Conservation (phyloP, 2,113 vertebrate species). For the Neomonachus schauinslandi region DNA sequence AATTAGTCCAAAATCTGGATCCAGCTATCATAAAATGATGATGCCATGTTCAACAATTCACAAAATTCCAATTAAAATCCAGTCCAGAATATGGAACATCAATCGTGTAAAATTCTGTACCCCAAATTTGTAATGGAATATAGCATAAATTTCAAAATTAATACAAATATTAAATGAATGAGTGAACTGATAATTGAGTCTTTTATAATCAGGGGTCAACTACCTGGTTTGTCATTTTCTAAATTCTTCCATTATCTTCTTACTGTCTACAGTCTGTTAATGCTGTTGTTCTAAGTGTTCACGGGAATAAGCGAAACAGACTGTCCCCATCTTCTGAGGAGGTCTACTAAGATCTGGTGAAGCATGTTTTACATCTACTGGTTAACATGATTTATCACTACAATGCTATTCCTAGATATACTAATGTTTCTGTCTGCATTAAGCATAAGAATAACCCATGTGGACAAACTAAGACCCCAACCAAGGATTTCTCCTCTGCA, state of each 20-base stretch:
- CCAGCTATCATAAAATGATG: conserved; percentile 16
- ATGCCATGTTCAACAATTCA: background rate
- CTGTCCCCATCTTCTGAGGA: background rate
- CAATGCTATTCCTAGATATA: background rate
- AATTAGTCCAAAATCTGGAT: conserved; percentile 43
- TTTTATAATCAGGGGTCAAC: background rate
- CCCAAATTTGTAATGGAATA: background rate
- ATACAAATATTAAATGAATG: background rate
- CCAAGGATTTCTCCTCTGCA: background rate
- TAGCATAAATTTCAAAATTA: background rate
- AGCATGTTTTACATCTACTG: background rate
- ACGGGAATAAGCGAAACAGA: background rate
- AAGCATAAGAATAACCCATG: background rate
- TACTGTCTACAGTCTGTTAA: background rate
- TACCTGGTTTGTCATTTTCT: background rate
- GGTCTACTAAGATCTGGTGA: background rate
- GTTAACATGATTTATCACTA: conserved; percentile 12
- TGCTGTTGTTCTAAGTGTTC: background rate
- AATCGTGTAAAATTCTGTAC: background rate
- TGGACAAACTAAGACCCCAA: background rate
- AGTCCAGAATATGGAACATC: conserved; percentile 12
- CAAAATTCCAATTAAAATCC: conserved; percentile 26
- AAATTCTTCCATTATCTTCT: background rate
- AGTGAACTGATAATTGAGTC: background rate
- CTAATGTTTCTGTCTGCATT: background rate